phyloP scores from a whole-genome alignment of 2,888 invertebrate genomes.

The Andricus curvator region DNA sequence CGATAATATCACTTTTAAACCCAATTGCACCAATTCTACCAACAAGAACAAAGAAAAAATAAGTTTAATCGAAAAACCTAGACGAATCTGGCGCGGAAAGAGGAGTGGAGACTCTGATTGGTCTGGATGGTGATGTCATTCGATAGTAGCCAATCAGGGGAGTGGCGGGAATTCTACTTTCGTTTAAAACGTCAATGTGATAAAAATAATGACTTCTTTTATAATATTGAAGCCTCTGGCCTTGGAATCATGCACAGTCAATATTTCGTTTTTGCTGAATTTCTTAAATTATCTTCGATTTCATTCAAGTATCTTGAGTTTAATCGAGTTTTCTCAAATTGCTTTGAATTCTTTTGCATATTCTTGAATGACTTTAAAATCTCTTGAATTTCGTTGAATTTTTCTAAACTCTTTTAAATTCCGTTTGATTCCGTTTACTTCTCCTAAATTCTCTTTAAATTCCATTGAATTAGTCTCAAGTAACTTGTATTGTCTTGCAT shows the following conservation, averaged over 20 bases:
- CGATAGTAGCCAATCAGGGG: background rate
- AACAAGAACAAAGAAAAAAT: background rate
- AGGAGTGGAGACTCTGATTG: background rate
- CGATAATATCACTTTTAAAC: background rate
- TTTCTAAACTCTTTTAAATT: too few species aligned
- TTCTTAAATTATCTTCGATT: too few species aligned
- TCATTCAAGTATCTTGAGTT: too few species aligned
- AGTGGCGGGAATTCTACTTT: background rate
- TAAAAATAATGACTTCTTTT: background rate
- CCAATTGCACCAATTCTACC: background rate
- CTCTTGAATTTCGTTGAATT: too few species aligned
- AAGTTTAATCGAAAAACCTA: background rate
- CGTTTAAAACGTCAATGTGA: background rate
- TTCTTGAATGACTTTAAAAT: too few species aligned
- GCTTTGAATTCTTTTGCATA: too few species aligned
- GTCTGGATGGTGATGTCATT: background rate
- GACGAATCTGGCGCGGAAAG: background rate
- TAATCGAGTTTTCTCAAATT: too few species aligned
- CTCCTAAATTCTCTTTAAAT: too few species aligned
- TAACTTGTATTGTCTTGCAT: too few species aligned
- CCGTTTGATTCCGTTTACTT: too few species aligned
- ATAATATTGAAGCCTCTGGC: background rate
- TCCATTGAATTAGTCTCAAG: too few species aligned
- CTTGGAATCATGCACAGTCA: background rate
- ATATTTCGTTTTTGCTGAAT: too few species aligned